Base-by-base conservation (phyloP, 2,888 invertebrate genomes). In the Euzetes globulus region DNA sequence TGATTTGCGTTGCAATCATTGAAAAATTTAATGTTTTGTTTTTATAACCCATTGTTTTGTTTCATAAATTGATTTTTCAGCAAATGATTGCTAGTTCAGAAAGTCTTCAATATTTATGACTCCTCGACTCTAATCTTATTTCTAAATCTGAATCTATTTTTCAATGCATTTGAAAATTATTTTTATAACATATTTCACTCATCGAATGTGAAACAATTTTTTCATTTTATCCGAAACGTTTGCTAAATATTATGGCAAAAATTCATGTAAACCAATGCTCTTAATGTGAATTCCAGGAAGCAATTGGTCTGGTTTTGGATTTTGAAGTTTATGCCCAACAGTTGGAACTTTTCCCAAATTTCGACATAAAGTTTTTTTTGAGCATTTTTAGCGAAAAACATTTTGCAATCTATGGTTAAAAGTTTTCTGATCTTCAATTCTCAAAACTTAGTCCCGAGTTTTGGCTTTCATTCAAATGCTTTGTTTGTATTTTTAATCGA, bases 381-480 rank as follows among this genome's bases (percentile, higher is more conserved):
- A 27, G 27, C n/a, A 52, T 52, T 19, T 25, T 25, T 19, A 11
- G 5, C n/a, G 50, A 50, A 50, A 50, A 41, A 19, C n/a, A 50
- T 50, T 50, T n/a, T 50, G 50, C 13, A n/a, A 50, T 50, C 50
- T 50, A 19, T 50, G 50, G 50, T n/a, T 50, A 19, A 50, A 50
- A 50, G 19, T 50, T 50, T 50, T 50, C 50, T 19, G n/a, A 50
- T 19, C 19, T 41, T 41, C 41, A 41, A 50, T 50, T 19, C n/a
- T 1, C 19, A n/a, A 2, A n/a, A 50, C 19, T 50, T 5, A 50
- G 50, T 50, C 50, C 13, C 13, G 41, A 41, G 41, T 9, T 58
- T 58, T 58, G 58, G 58, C 58, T 17, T 4, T 58, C 58, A 58
- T 58, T 58, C 58, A 58, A 58, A 58, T 19, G n/a, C 22, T 52